These are phyloP conservation scores for Hippasteria phrygiana DNA, from an alignment of 53 echinoderm and acorn worm genomes.

Conservation along the genomic window DNA sequence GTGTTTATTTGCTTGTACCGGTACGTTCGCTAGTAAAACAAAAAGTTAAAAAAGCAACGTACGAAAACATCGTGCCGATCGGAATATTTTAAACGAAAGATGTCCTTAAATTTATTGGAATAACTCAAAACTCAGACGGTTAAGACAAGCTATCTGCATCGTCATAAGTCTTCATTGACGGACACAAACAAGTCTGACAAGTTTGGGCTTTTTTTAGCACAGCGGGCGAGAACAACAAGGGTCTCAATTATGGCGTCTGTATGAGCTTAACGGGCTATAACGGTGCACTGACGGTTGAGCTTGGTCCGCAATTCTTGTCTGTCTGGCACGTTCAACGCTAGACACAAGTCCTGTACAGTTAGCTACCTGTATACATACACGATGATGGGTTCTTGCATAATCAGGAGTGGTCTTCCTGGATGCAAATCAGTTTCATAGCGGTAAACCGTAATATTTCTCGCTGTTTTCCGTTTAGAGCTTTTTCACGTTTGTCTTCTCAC, in stretches of 20 bases:
- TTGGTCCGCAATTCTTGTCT: not conserved
- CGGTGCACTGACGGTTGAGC: not conserved
- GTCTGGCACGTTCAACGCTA: not conserved
- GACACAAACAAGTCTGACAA: not conserved
- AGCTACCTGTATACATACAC: not conserved
- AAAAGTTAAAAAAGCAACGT: too few relatives aligned
- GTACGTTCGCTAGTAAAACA: too few relatives aligned
- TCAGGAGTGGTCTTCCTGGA: not conserved
- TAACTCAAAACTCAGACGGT: too few relatives aligned
- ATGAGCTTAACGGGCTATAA: not conserved
- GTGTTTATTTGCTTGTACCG: too few relatives aligned
- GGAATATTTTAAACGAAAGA: too few relatives aligned
- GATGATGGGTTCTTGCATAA: not conserved
- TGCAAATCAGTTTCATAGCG: slow-evolving; percentile 4
- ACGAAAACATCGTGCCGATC: too few relatives aligned
- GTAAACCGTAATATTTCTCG: not conserved
- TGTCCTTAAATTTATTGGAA: too few relatives aligned
- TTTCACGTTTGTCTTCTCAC: not conserved
- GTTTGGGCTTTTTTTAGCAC: not conserved
- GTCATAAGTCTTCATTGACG: not conserved
- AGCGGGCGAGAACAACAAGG: not conserved
- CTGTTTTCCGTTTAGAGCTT: not conserved
- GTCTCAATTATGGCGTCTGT: slow-evolving; percentile 32
- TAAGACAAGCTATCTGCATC: too few relatives aligned
- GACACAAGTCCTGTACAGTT: not conserved